Evolutionary conservation across 2,797 vertebrate species (phyloP), one percentile per base, ranked within the genome.

Genomic region (Enteromius afrohamiltoni): DNA sequence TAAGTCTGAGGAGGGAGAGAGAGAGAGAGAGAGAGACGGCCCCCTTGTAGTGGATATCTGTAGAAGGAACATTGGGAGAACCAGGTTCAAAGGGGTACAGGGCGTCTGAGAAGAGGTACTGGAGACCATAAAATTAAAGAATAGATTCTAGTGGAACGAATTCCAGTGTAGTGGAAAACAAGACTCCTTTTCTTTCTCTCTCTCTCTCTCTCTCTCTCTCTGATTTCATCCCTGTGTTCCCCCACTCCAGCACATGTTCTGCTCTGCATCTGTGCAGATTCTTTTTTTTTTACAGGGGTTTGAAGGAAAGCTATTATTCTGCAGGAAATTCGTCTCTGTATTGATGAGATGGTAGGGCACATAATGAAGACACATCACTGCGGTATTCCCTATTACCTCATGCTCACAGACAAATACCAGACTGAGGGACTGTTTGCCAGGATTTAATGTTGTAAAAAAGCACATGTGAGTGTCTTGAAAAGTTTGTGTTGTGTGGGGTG

Each of bases 51-150:
- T 86, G 73, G 34, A 87, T 77, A 76, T 71, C 79, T 79, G 70
- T 75, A 65, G 53, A 47, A 86, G 83, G 88, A 86, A 87, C 86
- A 82, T 87, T 82, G 47, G 88, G 87, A 74, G 88, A 89, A 85
- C 85, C 77, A 82, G 88, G 86, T 89, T 83, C 80, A 87, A 87
- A 87, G 80, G 88, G 86, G 83, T 79, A 85, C 83, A 74, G 68
- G 86, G 85, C 65, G 49, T 87, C 74, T 76, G 73, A 40, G 62
- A 77, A 70, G n/a, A 77, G 65, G 62, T 80, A 80, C 51, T 74
- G 34, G 76, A 78, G 58, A 73, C 82, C 62, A 40, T 83, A 86
- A 86, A 85, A 82, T 81, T 75, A 78, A 64, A 82, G 80, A 86
- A 80, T 77, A 67, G 64, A 85, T 82, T 67, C 62, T 69, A 68